Base-by-base conservation (phyloP, 2,113 vertebrate species). In the Ardeotis arabs region DNA sequence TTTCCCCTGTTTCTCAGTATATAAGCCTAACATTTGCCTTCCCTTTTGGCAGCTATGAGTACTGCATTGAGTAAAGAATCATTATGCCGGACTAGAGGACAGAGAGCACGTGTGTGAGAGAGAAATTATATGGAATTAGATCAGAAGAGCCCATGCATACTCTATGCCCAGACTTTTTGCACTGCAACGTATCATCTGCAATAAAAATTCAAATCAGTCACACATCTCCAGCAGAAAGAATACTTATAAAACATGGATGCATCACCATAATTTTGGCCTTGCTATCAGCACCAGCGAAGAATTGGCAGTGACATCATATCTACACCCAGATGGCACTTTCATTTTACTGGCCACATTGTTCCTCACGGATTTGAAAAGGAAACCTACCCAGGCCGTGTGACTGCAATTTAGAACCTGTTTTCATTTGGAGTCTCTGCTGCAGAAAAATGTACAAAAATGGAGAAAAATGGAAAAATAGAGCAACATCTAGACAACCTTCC, bases 151-250 rank as follows among this genome's bases (percentile, higher is more conserved):
- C 89, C 64, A 75, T 58, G 89, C 59, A 89, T 59, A 81, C n/a
- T 85, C 56, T 58, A 90, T 85, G 89, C 79, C 87, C 96, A 98
- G 95, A 95, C 86, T 92, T 97, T 97, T 87, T 92, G 60, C 91
- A 79, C 78, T 53, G 80, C 93, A 93, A 98, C 45, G 13, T 73
- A 97, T 96, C 85, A 91, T 94, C 93, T 70, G 95, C 70, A 96
- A 97, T 97, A 97, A 98, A 98, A 98, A 98, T 97, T 97, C 96
- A 97, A 97, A 97, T 96, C 97, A 95, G 95, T 97, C 97, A 95
- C 97, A 95, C 45, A 84, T 93, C 92, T 97, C 96, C 91, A 96
- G 74, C 89, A 84, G 96, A 89, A 98, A 96, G 80, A 91, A 89
- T 90, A 95, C 81, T 96, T 96, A 96, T 75, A 95, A 97, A 97